Evolutionary conservation across 2,888 invertebrate genomes (phyloP), one percentile per base, ranked within the genome.

Genomic region (Ophioninae sp.): DNA sequence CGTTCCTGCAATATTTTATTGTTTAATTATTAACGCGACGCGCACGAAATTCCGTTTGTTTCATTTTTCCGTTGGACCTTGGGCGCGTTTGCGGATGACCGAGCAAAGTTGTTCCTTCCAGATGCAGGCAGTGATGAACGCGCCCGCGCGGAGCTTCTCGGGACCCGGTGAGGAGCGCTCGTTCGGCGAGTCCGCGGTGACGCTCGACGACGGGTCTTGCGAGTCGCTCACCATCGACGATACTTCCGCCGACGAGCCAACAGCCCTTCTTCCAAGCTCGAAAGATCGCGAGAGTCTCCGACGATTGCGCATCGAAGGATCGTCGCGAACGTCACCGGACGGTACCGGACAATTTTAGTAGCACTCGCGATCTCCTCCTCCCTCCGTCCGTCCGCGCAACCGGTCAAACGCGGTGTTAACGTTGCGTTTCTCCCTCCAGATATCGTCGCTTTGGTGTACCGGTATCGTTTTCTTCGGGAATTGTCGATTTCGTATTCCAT

Each of bases 401-500:
- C 0, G 6, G 37, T 57, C 3, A 6, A 41, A 41, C 2, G 13
- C 21, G 10, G 41, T 20, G 20, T 8, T 8, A 20, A 67, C 7
- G 21, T 23, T 23, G 0, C 8, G 1, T 21, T 62, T 62, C 17
- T 50, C 17, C 7, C 64, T 88, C 39, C 80, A 93, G 92, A 91
- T 62, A 90, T 92, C 50, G 78, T 90, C 57, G 87, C 86, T 37
- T 82, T 91, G 13, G 89, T 90, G 2, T 89, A 87, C 67, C 87
- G 90, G 50, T 92, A 90, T 75, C 86, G 85, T 6, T 88, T 87
- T 57, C 88, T 93, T 23, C 89, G 90, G 56, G 92, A 93, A 85
- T 85, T 93, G 6, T 92, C 92, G 0, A 73, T 93, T 13, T 89
- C 91, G 7, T 93, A 92, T 85, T 89, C 91, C 1, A 77, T 91